Base-by-base conservation (phyloP, 2,797 vertebrate species). In the Fratercula arctica region DNA sequence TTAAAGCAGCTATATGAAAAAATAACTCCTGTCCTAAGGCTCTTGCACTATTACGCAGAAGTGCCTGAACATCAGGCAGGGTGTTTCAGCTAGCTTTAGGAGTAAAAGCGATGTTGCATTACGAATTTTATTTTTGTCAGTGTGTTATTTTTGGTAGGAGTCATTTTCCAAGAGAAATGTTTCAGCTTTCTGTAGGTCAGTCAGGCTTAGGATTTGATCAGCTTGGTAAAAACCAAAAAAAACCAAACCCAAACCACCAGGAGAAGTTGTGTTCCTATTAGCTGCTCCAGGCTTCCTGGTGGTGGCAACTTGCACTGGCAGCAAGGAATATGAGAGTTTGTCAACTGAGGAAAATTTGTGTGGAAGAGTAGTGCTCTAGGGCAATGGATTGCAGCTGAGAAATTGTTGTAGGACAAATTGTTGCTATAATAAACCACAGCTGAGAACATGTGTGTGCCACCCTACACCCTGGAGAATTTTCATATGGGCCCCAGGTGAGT, bases 81-180 rank as follows among this genome's bases (percentile, higher is more conserved):
- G 53, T 85, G 51, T 73, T 63, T 92, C 35, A 51, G 68, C 39
- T 24, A 45, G 46, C n/a, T 76, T 66, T 31, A 82, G 39, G 70
- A 90, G 53, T n/a, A 73, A 85, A 72, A 86, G 10, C 25, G 29
- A 56, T 57, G 25, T 85, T 70, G 67, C 67, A 53, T 76, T 87
- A 76, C 37, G 16, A n/a, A 43, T 61, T 68, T 85, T 87, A 64
- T 74, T 89, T 86, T 59, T 89, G 70, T 63, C 39, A 76, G 29
- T 23, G 15, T 37, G 48, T 76, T 94, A 85, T 87, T 92, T 94
- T 82, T 89, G 64, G 84, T 29, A 83, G 46, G 53, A 93, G n/a
- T 74, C 2, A 37, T 61, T 92, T 96, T 85, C 33, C 35, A 68
- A 61, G 39, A 89, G 72, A 53, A 77, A 53, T 13, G 5, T 37